These are phyloP conservation scores for Acanthisitta chloris DNA, from an alignment of 2,113 vertebrate genomes.

Conservation along the genomic window DNA sequence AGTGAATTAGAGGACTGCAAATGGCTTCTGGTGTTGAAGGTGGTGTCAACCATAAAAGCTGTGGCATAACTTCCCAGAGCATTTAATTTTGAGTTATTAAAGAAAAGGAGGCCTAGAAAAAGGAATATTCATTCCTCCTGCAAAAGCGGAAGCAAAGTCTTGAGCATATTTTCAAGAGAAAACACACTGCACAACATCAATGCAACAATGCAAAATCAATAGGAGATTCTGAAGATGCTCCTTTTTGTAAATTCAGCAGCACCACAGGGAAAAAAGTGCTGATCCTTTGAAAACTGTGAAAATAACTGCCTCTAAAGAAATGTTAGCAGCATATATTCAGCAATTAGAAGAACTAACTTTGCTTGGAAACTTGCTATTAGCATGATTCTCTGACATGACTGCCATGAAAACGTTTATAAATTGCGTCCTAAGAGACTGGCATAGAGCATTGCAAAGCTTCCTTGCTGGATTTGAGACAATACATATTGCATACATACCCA, in stretches of 20 bases:
- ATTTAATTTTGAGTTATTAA: background rate
- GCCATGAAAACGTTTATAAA: background rate
- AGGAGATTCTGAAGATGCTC: background rate
- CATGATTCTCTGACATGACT: slow-evolving; percentile 17
- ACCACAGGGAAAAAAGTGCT: background rate
- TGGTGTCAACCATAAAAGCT: background rate
- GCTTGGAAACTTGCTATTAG: slow-evolving; percentile 17
- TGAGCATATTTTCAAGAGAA: background rate
- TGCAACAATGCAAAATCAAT: background rate
- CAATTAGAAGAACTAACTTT: slow-evolving; percentile 3
- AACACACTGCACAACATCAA: background rate
- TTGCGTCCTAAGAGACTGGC: background rate
- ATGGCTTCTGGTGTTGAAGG: background rate
- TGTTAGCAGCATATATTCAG: slow-evolving; percentile 30
- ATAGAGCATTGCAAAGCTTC: background rate
- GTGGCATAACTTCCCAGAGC: background rate
- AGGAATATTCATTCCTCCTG: background rate
- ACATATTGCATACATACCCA: background rate
- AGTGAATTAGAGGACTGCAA: background rate
- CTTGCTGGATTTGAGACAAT: background rate
- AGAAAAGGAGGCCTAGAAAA: background rate
- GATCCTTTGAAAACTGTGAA: background rate
- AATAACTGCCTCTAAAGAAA: background rate
- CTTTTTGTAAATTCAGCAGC: background rate
- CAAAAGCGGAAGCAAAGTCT: background rate